These are phyloP conservation scores for Crenuchus spilurus DNA, from an alignment of 2,797 vertebrate genomes.

Conservation along the genomic window DNA sequence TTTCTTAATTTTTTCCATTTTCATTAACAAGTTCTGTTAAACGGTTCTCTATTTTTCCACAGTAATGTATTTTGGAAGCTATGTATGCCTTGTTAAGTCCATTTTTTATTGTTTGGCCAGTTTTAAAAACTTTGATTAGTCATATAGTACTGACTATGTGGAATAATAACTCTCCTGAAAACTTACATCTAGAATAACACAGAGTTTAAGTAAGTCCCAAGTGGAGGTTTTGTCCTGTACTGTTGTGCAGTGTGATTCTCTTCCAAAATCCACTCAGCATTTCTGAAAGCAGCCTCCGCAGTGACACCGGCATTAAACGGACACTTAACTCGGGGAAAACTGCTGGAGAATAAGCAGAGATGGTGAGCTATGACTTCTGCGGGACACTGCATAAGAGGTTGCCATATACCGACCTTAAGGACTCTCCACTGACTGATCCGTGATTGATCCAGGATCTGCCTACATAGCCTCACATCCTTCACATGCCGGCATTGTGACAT, in stretches of 20 bases:
- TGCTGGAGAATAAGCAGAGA: constrained; percentile 18
- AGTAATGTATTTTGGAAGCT: too few relatives aligned
- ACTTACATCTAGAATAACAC: neutral
- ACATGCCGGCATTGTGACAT: neutral
- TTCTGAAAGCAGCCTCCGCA: constrained; percentile 25
- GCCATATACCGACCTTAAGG: neutral
- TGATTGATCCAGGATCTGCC: neutral
- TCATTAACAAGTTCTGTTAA: too few relatives aligned
- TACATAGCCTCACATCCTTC: neutral
- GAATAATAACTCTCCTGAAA: too few relatives aligned
- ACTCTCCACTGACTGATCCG: neutral
- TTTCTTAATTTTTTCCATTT: too few relatives aligned
- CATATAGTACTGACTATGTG: too few relatives aligned
- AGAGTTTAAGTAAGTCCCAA: neutral
- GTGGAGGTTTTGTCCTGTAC: neutral
- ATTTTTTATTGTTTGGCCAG: too few relatives aligned
- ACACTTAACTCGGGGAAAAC: neutral
- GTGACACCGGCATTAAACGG: constrained; percentile 26
- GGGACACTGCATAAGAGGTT: neutral
- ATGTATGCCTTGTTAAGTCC: too few relatives aligned
- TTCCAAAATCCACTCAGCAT: constrained; percentile 39
- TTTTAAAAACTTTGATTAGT: too few relatives aligned
- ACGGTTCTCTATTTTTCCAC: too few relatives aligned
- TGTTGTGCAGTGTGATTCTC: constrained; percentile 2
- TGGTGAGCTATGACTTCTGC: neutral